These are phyloP conservation scores for Thamnophis sirtalis DNA, from an alignment of 2,113 vertebrate species.

Conservation along the genomic window DNA sequence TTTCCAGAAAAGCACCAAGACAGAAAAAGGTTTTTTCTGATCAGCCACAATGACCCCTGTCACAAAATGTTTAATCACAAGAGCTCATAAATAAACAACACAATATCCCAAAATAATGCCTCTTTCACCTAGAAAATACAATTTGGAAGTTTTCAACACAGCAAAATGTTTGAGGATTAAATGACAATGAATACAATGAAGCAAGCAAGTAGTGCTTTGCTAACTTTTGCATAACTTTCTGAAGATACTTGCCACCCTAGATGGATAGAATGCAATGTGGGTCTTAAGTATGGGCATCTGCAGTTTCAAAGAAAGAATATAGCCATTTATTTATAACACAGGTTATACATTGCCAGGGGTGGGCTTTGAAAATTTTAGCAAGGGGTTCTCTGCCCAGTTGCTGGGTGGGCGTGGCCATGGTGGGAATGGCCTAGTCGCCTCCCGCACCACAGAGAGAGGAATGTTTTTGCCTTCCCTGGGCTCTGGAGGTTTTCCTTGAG, in stretches of 20 bases:
- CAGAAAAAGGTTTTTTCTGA: not conserved
- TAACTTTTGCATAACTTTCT: not conserved
- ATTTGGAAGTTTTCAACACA: not conserved
- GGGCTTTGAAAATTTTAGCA: too few species aligned
- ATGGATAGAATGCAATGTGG: not conserved
- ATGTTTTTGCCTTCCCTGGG: too few species aligned
- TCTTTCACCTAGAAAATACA: not conserved
- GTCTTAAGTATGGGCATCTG: not conserved
- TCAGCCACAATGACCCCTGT: not conserved
- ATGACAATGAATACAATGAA: not conserved
- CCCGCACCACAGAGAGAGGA: too few species aligned
- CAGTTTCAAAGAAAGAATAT: not conserved
- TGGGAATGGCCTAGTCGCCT: too few species aligned
- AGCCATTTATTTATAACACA: not conserved
- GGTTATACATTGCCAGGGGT: not conserved
- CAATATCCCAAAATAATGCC: not conserved
- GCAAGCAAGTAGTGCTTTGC: not conserved
- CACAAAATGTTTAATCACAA: not conserved
- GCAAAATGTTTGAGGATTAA: not conserved
- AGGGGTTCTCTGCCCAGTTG: too few species aligned
- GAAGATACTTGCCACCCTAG: not conserved
- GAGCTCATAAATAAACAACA: rapidly evolving
- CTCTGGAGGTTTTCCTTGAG: too few species aligned
- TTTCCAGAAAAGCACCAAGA: not conserved
- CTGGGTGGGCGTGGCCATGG: too few species aligned